Percentiles rank a stretch among this genome's conserved stretches.
These are phyloP conservation scores for Phalanger gymnotis DNA, from an alignment of 2,797 vertebrate species.

Conservation along the genomic window DNA sequence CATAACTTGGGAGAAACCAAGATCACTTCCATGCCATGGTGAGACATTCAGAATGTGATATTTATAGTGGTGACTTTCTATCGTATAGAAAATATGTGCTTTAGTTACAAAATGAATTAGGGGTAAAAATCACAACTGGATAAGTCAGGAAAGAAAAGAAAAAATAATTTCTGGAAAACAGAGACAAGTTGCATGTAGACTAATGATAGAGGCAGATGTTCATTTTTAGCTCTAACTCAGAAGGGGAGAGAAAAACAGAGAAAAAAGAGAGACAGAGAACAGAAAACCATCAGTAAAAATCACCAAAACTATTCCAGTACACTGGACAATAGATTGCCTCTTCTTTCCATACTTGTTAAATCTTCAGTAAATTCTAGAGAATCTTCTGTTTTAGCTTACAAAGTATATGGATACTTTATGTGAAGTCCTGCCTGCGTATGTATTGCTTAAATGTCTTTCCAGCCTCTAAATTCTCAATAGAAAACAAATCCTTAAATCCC, in stretches of 20 bases:
- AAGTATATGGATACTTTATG: not conserved
- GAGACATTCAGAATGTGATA: not conserved
- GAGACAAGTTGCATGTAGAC: no score
- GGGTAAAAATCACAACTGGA: not conserved
- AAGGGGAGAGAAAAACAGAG: not conserved
- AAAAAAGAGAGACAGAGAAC: not conserved
- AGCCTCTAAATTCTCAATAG: not conserved
- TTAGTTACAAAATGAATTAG: not conserved
- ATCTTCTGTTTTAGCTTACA: not conserved
- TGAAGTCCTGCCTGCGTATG: not conserved
- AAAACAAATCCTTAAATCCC: not conserved
- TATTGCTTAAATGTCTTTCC: not conserved
- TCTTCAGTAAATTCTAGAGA: not conserved
- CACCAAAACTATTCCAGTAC: not conserved
- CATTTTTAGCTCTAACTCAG: not conserved
- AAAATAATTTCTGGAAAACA: not conserved
- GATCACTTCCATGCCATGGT: not conserved
- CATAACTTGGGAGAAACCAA: not conserved
- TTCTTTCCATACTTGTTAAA: not conserved
- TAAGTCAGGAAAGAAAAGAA: not conserved
- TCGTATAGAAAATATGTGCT: not conserved
- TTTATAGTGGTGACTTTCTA: not conserved
- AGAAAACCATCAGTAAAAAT: not conserved
- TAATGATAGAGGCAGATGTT: not conserved
- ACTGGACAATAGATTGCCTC: not conserved